Conservation (phyloP, 2,797 vertebrate genomes). For the Chloroceryle inda region DNA sequence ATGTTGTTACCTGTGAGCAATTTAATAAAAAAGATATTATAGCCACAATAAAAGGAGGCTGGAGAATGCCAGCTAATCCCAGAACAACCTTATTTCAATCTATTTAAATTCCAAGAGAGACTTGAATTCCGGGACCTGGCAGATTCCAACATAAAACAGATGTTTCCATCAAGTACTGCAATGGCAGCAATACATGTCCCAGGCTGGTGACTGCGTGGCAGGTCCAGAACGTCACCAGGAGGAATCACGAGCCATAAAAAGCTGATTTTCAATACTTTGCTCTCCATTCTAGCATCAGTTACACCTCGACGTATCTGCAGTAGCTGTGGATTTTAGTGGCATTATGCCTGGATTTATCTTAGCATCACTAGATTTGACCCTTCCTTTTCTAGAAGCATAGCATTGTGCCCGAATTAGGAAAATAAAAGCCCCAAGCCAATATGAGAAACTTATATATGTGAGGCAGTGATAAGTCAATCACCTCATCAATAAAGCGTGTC, state of each 20-base stretch:
- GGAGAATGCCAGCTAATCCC: slow-evolving; percentile 43
- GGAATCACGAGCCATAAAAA: neutral
- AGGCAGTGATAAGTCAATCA: slow-evolving; percentile 9
- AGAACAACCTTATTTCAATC: slow-evolving; percentile 46
- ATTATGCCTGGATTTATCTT: neutral
- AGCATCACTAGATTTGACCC: neutral
- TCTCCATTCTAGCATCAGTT: neutral
- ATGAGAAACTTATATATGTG: rapidly evolving
- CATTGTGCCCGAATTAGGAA: neutral
- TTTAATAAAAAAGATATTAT: slow-evolving; percentile 60
- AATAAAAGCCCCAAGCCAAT: neutral
- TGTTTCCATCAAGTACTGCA: slow-evolving; percentile 9
- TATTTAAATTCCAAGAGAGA: slow-evolving; percentile 55
- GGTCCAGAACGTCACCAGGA: neutral
- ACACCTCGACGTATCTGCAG: neutral
- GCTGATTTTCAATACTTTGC: neutral
- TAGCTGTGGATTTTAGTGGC: neutral
- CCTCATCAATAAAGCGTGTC: neutral
- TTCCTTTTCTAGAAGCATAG: neutral
- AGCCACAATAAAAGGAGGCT: slow-evolving; percentile 23
- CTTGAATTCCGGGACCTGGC: neutral
- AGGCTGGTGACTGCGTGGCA: neutral
- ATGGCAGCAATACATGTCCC: neutral
- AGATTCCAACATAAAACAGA: slow-evolving; percentile 30
- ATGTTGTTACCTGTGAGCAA: slow-evolving; percentile 49